Base-by-base conservation (phyloP, 2,113 vertebrate species). In the Hemichromis elongatus region DNA sequence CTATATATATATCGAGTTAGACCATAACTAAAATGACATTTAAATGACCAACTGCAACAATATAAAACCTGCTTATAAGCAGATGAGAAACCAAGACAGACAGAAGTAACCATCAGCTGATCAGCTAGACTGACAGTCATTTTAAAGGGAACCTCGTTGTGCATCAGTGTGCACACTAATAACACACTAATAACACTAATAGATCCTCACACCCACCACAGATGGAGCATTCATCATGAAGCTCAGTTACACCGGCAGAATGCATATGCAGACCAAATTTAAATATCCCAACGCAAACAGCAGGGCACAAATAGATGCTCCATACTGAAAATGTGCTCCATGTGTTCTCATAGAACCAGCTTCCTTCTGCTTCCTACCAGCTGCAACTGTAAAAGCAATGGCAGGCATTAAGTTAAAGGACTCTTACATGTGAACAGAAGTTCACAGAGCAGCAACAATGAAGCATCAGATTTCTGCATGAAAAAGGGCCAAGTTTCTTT, bases 171-270 rank as follows among this genome's bases (percentile, higher is more conserved):
- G 77, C 9, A 19, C 28, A 61, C 28, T 61, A 11, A 9, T 57
- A 77, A 79, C 75, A 78, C 88, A 81, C 80, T 54, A 30, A 63
- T 37, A 37, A 45, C 80, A 81, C 82, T 61, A 59, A 75, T 63
- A 59, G 63, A 26, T 35, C 63, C 83, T 80, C 68, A 79, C 80
- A 63, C 52, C 40, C 57, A 81, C 90, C 78, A 88, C 95, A 95
- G 90, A 93, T 94, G 94, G 92, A 89, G 33, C 70, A 81, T 89
- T 93, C 92, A 94, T 95, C 78, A 94, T 8, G 14, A 42, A 87
- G 92, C 90, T 96, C 90, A 86, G 92, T 96, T 95, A 93, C 93
- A 90, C 5, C 40, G 52, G 5, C 70, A 83, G 88, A 92, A 92
- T 77, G 68, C 79, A 79, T 91, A 92, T 88, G 91, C 86, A 40